phyloP scores from a whole-genome alignment of 2,888 invertebrate species.

The Lottia scabra region DNA sequence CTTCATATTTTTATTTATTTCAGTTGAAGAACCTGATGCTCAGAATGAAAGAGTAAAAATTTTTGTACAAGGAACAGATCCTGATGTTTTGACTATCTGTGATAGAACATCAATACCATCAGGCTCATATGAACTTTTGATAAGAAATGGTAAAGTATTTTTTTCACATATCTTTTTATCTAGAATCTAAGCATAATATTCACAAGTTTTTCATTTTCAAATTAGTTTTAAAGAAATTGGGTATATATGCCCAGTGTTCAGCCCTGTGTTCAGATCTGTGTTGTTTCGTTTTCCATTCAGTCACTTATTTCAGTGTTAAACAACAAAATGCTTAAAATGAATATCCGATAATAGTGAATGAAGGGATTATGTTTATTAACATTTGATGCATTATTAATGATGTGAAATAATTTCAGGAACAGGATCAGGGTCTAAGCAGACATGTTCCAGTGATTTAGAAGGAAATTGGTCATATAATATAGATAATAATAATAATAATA shows the following conservation, averaged over 20 bases:
- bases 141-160: slow-evolving; percentile 8
- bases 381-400: too few relatives aligned
- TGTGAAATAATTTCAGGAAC: slow-evolving; percentile 27
- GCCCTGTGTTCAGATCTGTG: too few relatives aligned
- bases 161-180: too few relatives aligned
- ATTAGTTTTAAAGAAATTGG: too few relatives aligned
- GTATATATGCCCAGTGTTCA: too few relatives aligned
- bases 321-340: too few relatives aligned
- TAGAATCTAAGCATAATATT: too few relatives aligned
- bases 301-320: too few relatives aligned
- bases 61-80: slow-evolving; percentile 6
- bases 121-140: slow-evolving; percentile 10
- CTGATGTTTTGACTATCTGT: background rate
- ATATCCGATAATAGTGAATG: too few relatives aligned
- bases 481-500: slow-evolving; percentile 32
- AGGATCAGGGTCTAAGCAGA: slow-evolving; percentile 24
- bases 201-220: too few relatives aligned
- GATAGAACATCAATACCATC: background rate
- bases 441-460: slow-evolving; percentile 37
- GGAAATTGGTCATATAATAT: slow-evolving; percentile 35
- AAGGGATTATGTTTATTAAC: too few relatives aligned
- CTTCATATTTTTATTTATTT: slow-evolving; percentile 6
- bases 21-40: slow-evolving; percentile 2
- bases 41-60: slow-evolving; percentile 11
- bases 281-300: too few relatives aligned